Evolutionary conservation across 2,888 invertebrate genomes (phyloP).

Genomic region (Eulithis prunata): DNA sequence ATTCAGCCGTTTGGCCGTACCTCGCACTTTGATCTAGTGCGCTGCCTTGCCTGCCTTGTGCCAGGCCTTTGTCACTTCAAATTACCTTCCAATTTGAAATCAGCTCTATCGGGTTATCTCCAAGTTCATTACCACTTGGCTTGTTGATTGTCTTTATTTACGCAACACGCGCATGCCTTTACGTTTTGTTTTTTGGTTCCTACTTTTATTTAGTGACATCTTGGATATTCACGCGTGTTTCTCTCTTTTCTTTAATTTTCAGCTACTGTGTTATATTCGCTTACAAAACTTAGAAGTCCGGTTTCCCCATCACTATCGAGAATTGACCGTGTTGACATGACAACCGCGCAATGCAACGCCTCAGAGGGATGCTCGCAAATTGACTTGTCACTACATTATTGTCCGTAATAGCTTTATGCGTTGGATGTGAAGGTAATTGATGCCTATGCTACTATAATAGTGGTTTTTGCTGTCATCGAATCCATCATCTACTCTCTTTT

Average conservation of each 20-base stretch:
- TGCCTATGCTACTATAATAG: slow-evolving; percentile 29
- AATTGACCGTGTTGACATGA: slow-evolving; percentile 43
- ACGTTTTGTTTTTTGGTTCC: neutral
- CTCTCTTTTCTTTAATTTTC: neutral
- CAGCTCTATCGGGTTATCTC: slow-evolving; percentile 2
- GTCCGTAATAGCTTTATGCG: slow-evolving; percentile 50
- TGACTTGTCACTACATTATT: slow-evolving; percentile 59
- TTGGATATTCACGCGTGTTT: no score
- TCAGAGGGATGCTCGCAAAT: slow-evolving; percentile 50
- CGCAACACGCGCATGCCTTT: neutral
- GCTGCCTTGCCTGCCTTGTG: slow-evolving; percentile 19
- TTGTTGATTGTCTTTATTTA: neutral
- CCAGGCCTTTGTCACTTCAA: slow-evolving; percentile 10
- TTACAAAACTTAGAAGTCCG: neutral
- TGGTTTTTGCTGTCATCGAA: slow-evolving; percentile 33
- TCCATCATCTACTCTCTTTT: slow-evolving; percentile 27
- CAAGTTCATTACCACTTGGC: neutral
- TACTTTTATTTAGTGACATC: no score
- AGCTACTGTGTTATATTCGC: neutral
- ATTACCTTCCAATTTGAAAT: slow-evolving; percentile 3
- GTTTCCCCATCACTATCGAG: slow-evolving; percentile 25
- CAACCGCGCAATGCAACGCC: slow-evolving; percentile 43
- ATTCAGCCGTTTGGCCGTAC: slow-evolving; percentile 39
- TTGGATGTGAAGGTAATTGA: slow-evolving; percentile 39
- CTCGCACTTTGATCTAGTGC: slow-evolving; percentile 37